Percentiles rank a stretch among this genome's conserved stretches.
phyloP scores from a whole-genome alignment of 1,140 invertebrate genomes.

The Nylanderia fulva region DNA sequence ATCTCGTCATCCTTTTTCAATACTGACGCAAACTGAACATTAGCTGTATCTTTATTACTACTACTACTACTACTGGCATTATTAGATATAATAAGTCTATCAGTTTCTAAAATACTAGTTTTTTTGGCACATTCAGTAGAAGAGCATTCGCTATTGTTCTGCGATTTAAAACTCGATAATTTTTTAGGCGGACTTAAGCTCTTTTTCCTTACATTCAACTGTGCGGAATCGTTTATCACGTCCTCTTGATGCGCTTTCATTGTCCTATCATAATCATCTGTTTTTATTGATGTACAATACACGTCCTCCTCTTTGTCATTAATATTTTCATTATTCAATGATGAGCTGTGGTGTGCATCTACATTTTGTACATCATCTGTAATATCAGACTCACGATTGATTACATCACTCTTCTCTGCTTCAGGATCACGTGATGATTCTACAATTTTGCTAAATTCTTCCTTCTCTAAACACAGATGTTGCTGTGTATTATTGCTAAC shows the following conservation, averaged over 20 bases:
- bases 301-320: background rate
- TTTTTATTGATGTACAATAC: background rate
- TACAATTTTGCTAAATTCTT: background rate
- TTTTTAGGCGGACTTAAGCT: slow-evolving; percentile 16
- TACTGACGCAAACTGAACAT: slow-evolving; percentile 42
- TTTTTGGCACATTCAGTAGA: slow-evolving; percentile 64
- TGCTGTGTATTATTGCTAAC: slow-evolving; percentile 21
- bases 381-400: slow-evolving; percentile 15
- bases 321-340: background rate
- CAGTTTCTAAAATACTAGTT: slow-evolving; percentile 33
- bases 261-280: background rate
- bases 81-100: background rate
- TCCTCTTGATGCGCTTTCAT: background rate
- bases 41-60: background rate
- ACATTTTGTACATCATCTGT: background rate
- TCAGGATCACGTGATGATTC: background rate
- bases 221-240: background rate
- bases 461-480: background rate
- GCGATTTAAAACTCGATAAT: slow-evolving; percentile 10
- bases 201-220: background rate
- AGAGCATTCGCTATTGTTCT: background rate
- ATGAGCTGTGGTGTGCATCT: background rate
- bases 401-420: background rate
- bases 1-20: slow-evolving; percentile 37
- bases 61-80: too few relatives aligned